These are phyloP conservation scores for Xestia sexstrigata DNA, from an alignment of 2,888 invertebrate species.

Conservation along the genomic window DNA sequence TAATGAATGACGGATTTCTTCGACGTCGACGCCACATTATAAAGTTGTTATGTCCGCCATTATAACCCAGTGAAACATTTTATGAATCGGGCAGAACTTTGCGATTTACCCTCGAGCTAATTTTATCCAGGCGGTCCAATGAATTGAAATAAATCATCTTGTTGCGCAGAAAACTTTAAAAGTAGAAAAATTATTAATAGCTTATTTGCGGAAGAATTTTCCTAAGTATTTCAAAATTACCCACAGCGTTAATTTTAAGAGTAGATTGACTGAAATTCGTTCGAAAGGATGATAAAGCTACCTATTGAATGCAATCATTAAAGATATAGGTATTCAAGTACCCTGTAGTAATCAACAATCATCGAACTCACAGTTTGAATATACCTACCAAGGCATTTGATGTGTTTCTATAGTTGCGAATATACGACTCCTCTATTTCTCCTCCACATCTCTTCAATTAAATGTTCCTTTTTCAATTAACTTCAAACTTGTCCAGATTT, in stretches of 20 bases:
- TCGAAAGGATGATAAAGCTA: conserved; percentile 2
- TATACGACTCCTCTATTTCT: conserved; percentile 5
- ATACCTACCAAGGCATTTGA: background rate
- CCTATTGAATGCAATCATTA: conserved; percentile 8
- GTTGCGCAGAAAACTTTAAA: background rate
- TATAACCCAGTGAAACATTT: conserved; percentile 31
- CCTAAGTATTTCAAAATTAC: background rate
- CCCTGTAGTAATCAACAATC: background rate
- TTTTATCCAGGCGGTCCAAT: conserved; percentile 11
- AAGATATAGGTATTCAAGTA: background rate
- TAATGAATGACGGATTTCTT: conserved; percentile 62
- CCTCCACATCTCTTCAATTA: conserved; percentile 35
- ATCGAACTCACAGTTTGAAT: background rate
- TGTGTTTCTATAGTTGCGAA: background rate
- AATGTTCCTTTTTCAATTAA: conserved; percentile 31
- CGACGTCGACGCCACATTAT: conserved; percentile 36
- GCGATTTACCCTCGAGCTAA: background rate
- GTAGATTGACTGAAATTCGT: background rate
- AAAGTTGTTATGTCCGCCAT: conserved; percentile 44
- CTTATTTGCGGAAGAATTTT: background rate
- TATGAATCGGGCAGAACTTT: conserved; percentile 8
- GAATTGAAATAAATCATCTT: conserved; percentile 10
- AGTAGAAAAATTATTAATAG: background rate
- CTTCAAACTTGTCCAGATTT: conserved; percentile 28
- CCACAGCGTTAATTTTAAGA: background rate